These are phyloP conservation scores for Mactromeris polynyma DNA, from an alignment of 2,888 invertebrate species.

Conservation along the genomic window DNA sequence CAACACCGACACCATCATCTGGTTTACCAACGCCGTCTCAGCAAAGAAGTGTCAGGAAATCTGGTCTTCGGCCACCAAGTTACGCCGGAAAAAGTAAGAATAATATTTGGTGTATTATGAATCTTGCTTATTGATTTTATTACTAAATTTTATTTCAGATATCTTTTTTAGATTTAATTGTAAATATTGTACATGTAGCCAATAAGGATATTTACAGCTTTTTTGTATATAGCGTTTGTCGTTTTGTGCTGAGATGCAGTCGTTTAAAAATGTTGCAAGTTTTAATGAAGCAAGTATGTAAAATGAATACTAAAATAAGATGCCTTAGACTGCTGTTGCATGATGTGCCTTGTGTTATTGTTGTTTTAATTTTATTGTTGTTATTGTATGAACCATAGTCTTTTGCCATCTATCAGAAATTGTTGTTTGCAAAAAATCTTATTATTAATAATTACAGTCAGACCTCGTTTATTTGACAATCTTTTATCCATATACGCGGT, in stretches of 20 bases:
- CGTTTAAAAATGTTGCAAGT: no score
- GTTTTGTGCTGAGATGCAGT: no score
- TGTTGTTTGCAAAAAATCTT: no score
- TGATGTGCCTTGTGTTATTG: not conserved
- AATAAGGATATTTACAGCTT: not conserved
- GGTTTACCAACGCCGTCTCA: slow-evolving; percentile 62
- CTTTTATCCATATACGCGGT: no score
- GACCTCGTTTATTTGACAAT: no score
- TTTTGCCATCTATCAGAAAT: no score
- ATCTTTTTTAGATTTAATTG: not conserved
- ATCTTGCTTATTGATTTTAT: not conserved
- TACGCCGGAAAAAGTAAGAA: slow-evolving; percentile 82
- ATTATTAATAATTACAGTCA: no score
- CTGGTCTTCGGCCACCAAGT: slow-evolving; percentile 84
- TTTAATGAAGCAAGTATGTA: no score
- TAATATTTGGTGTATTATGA: not conserved
- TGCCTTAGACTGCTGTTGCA: not conserved
- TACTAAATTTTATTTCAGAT: not conserved
- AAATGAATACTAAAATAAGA: no score
- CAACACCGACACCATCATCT: slow-evolving; percentile 70
- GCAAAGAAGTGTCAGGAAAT: slow-evolving; percentile 70
- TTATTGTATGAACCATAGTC: not conserved
- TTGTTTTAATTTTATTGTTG: not conserved
- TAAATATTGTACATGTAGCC: not conserved
- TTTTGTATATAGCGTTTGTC: not conserved